Evolutionary conservation across 2,113 vertebrate species (phyloP), one percentile per base, ranked within the genome.

Genomic region (Recurvirostra avosetta): DNA sequence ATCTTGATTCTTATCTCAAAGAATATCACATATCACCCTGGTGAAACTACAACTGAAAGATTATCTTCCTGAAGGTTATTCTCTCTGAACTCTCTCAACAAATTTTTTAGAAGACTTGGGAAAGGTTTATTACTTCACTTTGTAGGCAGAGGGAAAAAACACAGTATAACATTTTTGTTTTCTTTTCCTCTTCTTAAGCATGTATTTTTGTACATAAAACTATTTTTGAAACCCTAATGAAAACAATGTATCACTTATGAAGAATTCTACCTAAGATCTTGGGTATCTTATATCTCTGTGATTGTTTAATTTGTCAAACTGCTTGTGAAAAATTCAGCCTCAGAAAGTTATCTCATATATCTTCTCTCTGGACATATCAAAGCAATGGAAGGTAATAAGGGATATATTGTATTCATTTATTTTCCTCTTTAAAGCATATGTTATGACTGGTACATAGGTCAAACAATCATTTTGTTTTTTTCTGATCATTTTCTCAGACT

Each of bases 221-320:
- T 92, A 58, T 43, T 96, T 97, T 94, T 71, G 56, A 82, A 91
- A 90, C 34, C 17, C 68, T 94, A 90, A 89, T 95, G 95, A 97
- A 89, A 97, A 86, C 82, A 94, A 90, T 92, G 68, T 68, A 94
- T 97, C 91, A 94, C 41, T 96, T 95, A 70, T 6, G 43, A 86
- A 78, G 86, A 97, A 91, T 95, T 96, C 36, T 92, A 67, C 41
- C n/a, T 18, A 81, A 97, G 77, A 97, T 96, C 20, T 62, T 86
- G 72, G 71, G 83, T 92, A 91, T 94, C 63, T 96, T 88, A 8
- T 70, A 88, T 94, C 59, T 96, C 82, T 2, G 6, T 84, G 90
- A 95, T 94, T 94, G 91, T 95, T 97, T 97, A 97, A 98, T 95
- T 97, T 97, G 67, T 96, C 92, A 97, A 96, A 91, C 47, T 59